A percentile compares a stretch with the other conserved stretches of the same genome.
phyloP scores from a whole-genome alignment of 2,797 vertebrate species.

The Gastrophryne carolinensis region DNA sequence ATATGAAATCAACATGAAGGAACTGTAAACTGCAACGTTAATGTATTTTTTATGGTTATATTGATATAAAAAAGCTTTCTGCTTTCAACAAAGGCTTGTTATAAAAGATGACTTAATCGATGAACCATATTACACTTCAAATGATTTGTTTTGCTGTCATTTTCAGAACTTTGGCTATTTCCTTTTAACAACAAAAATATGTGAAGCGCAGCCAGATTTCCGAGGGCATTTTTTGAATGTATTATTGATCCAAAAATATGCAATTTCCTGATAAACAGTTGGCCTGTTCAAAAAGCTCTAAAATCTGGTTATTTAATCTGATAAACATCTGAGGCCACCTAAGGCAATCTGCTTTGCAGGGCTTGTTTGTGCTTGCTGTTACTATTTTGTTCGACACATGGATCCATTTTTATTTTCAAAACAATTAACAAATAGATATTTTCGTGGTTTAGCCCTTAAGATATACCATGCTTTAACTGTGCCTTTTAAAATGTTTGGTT shows the following conservation, averaged over 20 bases:
- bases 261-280: slow-evolving; percentile 1
- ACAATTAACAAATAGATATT: background rate
- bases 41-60: slow-evolving; percentile 8
- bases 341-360: background rate
- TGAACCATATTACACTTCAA: background rate
- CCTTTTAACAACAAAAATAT: background rate
- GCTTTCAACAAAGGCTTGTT: background rate
- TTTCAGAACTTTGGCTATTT: background rate
- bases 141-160: background rate
- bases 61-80: slow-evolving; percentile 1
- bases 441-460: too few relatives aligned
- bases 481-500: too few relatives aligned
- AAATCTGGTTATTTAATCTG: background rate
- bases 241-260: slow-evolving; percentile 18
- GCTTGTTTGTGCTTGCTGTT: background rate
- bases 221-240: background rate
- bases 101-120: slow-evolving; percentile 3
- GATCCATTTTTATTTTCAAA: background rate
- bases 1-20: background rate
- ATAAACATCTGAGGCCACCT: background rate
- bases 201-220: slow-evolving; percentile 7
- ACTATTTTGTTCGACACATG: background rate
- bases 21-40: background rate
- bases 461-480: too few relatives aligned
- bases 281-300: background rate